These are phyloP conservation scores for Hermetia illucens DNA, from an alignment of 1,140 invertebrate species.

Conservation along the genomic window DNA sequence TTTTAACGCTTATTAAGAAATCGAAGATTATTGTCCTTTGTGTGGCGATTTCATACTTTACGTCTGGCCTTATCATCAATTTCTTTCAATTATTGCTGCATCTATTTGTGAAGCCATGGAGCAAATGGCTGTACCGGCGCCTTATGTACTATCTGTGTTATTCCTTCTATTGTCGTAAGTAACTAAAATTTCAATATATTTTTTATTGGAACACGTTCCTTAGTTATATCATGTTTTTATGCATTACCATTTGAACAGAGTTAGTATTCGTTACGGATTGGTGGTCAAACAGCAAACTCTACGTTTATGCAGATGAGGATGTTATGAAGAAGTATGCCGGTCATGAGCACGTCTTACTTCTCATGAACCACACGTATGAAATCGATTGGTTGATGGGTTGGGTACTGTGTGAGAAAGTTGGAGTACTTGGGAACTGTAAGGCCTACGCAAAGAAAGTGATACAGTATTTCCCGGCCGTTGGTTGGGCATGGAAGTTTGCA, in stretches of 20 bases:
- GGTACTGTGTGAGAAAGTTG: constrained; percentile 65
- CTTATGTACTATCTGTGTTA: constrained; percentile 86
- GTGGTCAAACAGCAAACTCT: constrained; percentile 69
- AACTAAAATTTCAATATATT: constrained; percentile 8
- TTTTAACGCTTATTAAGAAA: too few relatives aligned
- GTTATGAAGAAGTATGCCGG: constrained; percentile 68
- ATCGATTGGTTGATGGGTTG: constrained; percentile 89
- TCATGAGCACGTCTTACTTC: constrained; percentile 73
- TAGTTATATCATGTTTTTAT: constrained; percentile 16
- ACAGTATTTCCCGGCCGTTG: constrained; percentile 81
- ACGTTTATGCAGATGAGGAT: constrained; percentile 62
- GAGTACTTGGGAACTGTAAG: constrained; percentile 78
- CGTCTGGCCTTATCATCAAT: constrained; percentile 78
- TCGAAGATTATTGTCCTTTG: constrained; percentile 50
- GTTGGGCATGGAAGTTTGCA: constrained; percentile 90
- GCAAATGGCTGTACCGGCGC: constrained; percentile 65
- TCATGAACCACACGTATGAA: constrained; percentile 95
- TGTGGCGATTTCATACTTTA: constrained; percentile 79
- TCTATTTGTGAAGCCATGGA: constrained; percentile 56
- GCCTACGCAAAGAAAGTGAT: constrained; percentile 88
- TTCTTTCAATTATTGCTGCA: constrained; percentile 64
- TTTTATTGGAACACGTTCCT: neutral
- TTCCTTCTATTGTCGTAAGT: constrained; percentile 83
- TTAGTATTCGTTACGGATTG: constrained; percentile 84
- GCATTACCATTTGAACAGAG: constrained; percentile 42